Conservation (phyloP, 2,113 vertebrate species). For the Heterochromis multidens region DNA sequence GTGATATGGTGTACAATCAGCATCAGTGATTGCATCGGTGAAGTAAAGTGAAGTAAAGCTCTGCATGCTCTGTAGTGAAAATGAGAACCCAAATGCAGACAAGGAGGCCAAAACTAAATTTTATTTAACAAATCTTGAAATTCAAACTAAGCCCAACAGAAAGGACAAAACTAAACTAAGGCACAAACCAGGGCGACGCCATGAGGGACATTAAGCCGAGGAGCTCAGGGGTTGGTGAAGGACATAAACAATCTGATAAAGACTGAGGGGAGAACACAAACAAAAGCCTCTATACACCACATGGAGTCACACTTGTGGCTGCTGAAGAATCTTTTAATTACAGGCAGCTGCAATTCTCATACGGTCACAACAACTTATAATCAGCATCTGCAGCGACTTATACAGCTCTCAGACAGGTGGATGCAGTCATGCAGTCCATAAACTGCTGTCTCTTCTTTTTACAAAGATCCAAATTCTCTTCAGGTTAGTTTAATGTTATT, state of each 20-base stretch:
- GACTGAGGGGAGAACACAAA: not conserved
- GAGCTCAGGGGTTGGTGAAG: not conserved
- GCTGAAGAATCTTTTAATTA: not conserved
- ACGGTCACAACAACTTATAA: not conserved
- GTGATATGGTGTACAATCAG: not conserved
- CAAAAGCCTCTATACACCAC: not conserved
- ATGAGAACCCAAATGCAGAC: not conserved
- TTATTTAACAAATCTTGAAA: not conserved
- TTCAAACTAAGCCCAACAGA: not conserved
- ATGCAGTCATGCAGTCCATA: not conserved
- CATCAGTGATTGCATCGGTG: not conserved
- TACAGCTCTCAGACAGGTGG: not conserved
- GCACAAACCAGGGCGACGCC: not conserved
- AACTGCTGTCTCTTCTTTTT: not conserved
- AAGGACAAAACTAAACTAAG: not conserved
- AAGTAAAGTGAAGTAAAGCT: not conserved
- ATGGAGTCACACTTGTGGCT: not conserved
- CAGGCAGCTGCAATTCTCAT: not conserved
- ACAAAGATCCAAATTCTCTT: not conserved
- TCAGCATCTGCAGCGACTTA: not conserved
- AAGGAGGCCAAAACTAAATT: not conserved
- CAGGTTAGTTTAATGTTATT: not conserved
- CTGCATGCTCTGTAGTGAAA: not conserved
- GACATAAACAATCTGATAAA: not conserved
- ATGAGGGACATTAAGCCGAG: not conserved